phyloP scores from a whole-genome alignment of 2,888 invertebrate genomes.

The Cheilosia vulpina region DNA sequence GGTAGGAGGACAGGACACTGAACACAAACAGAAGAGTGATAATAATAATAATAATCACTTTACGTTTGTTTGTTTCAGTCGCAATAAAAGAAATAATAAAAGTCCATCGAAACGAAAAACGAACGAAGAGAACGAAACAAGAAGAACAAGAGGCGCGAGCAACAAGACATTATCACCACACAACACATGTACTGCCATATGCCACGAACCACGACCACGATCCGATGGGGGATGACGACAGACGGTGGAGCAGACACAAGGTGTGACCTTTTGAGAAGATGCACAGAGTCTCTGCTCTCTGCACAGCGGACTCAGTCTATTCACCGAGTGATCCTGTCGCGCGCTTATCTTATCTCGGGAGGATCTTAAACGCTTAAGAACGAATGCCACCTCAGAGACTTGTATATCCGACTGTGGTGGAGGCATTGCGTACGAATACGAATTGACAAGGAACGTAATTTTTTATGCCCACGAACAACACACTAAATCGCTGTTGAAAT shows the following conservation, averaged over 20 bases:
- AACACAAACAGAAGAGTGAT: conserved; percentile 70
- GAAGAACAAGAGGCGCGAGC: conserved; percentile 12
- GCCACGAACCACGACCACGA: conserved; percentile 24
- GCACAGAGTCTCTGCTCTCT: too few relatives aligned
- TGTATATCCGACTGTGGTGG: conserved; percentile 6
- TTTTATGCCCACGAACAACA: conserved; percentile 49
- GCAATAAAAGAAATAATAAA: conserved; percentile 66
- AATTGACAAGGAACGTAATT: conserved; percentile 59
- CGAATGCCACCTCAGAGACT: conserved; percentile 73
- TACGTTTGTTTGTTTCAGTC: conserved; percentile 72
- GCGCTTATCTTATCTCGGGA: conserved; percentile 68
- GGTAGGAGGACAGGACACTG: conserved; percentile 46
- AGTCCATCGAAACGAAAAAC: conserved; percentile 4
- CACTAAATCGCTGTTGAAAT: conserved; percentile 61
- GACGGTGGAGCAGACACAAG: conserved; percentile 9
- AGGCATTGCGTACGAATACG: conserved; percentile 13
- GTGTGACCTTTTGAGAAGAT: conserved; percentile 6
- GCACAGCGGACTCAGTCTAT: conserved; percentile 30
- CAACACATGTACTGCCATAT: conserved; percentile 72
- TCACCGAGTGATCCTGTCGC: conserved; percentile 39
- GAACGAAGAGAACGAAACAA: neutral
- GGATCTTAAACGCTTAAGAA: conserved; percentile 70
- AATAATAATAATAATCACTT: conserved; percentile 75
- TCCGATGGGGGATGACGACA: conserved; percentile 2
- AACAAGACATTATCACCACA: conserved; percentile 73